Evolutionary conservation across 2,113 vertebrate genomes (phyloP).

Genomic region (Oryzias javanicus): DNA sequence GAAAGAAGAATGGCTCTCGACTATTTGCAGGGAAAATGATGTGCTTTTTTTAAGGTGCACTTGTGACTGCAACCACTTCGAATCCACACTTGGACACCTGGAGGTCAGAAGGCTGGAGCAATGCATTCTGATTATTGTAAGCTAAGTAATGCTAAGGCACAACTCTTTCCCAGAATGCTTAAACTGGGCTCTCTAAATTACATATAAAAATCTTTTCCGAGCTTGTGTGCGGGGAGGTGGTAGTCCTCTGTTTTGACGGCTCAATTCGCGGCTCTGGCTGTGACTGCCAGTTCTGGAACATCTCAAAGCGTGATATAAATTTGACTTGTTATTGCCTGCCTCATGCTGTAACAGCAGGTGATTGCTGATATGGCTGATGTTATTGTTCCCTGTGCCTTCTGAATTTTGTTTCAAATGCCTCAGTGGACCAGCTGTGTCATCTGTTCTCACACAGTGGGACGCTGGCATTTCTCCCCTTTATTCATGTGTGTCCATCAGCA

Average conservation of each 20-base stretch:
- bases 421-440: constrained; percentile 9
- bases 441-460: constrained; percentile 3
- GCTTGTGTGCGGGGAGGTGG: constrained; percentile 22
- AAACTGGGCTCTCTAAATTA: constrained; percentile 50
- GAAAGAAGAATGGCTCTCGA: too few relatives aligned
- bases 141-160: constrained; percentile 39
- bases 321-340: constrained; percentile 16
- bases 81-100: constrained; percentile 32
- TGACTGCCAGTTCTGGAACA: constrained; percentile 21
- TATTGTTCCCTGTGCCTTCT: constrained; percentile 40
- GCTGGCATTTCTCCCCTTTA: not conserved
- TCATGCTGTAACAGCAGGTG: constrained; percentile 17
- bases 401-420: constrained; percentile 18
- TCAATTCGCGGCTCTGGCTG: constrained; percentile 24
- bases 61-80: constrained; percentile 17
- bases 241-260: constrained; percentile 35
- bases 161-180: constrained; percentile 48
- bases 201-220: constrained; percentile 30
- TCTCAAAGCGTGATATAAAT: constrained; percentile 23
- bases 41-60: constrained; percentile 13
- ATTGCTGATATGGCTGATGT: constrained; percentile 15
- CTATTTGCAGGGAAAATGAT: not conserved
- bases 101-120: constrained; percentile 42
- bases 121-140: constrained; percentile 30
- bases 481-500: not conserved